Evolutionary conservation across 1,140 invertebrate genomes (phyloP), one percentile per base, ranked within the genome.

Genomic region (Bombus pascuorum): DNA sequence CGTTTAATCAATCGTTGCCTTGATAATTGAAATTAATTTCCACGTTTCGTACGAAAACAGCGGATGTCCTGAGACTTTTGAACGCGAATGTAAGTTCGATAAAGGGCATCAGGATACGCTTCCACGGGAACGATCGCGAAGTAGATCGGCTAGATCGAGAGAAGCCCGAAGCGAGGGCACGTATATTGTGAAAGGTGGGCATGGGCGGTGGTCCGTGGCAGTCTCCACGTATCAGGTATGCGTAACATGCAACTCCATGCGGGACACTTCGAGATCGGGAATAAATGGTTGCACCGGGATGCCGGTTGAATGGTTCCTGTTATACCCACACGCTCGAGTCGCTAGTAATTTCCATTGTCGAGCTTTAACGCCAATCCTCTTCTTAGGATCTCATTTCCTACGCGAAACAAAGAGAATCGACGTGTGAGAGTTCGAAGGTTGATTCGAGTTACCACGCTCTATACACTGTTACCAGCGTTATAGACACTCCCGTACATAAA

Each of bases 111-210:
- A 25, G 83, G 78, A 73, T 66, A 81, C 42, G 71, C 18, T 81
- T 74, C 59, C 57, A 73, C 10, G 57, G 39, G 44, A 34, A 42
- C 6, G 78, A 85, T 81, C 62, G 42, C 22, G 10, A 85, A 73
- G 59, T 73, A 72, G 76, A 84, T 84, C 76, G 70, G 66, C 37
- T 65, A 37, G 57, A 86, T 86, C 87, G 87, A 66, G 65, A 34
- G 77, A 13, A 32, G 73, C 59, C 57, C 37, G 81, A 74, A 87
- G 80, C 75, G 87, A 86, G 83, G 72, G 76, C 77, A 83, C 47
- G 85, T 80, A 83, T 81, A 89, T 92, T 87, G 91, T 90, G 91
- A 92, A 92, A 92, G 91, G 90, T 86, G 77, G 53, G 74, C 89
- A 87, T 86, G 81, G 88, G 89, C 88, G 86, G 88, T 90, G 85